phyloP scores from a whole-genome alignment of 2,888 invertebrate genomes.

The Erebia ligea region DNA sequence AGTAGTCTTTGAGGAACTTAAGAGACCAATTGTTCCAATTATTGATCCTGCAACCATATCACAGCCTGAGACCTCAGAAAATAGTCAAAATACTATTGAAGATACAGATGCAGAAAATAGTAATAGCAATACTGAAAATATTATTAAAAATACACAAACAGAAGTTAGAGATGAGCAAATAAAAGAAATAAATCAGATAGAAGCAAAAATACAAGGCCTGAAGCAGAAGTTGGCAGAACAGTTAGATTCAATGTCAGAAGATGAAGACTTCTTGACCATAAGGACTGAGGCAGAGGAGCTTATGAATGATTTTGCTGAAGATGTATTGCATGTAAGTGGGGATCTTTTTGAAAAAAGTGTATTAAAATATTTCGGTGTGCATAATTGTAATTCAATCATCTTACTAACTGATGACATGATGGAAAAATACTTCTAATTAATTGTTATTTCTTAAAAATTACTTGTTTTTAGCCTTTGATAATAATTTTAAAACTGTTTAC shows the following conservation, averaged over 20 bases:
- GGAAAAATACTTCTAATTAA: no score
- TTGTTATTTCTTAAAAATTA: no score
- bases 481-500: no score
- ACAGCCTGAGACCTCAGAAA: constrained; percentile 50
- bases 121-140: background rate
- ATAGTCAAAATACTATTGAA: constrained; percentile 19
- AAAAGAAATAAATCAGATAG: constrained; percentile 79
- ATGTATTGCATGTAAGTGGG: constrained; percentile 68
- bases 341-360: background rate
- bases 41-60: constrained; percentile 74
- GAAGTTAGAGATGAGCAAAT: constrained; percentile 61
- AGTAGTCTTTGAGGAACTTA: constrained; percentile 54
- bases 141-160: constrained; percentile 52
- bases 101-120: constrained; percentile 52
- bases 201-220: constrained; percentile 84
- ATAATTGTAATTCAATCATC: no score
- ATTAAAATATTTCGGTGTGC: no score
- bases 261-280: constrained; percentile 86
- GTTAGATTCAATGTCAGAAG: constrained; percentile 83
- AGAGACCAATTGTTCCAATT: constrained; percentile 69
- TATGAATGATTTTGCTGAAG: constrained; percentile 79
- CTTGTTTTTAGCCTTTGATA: no score
- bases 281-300: constrained; percentile 85
- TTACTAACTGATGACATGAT: no score
- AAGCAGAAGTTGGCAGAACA: constrained; percentile 74